Percentiles rank a stretch among this genome's conserved stretches.
Conservation (phyloP, 2,888 invertebrate species). For the Anodontia alba region DNA sequence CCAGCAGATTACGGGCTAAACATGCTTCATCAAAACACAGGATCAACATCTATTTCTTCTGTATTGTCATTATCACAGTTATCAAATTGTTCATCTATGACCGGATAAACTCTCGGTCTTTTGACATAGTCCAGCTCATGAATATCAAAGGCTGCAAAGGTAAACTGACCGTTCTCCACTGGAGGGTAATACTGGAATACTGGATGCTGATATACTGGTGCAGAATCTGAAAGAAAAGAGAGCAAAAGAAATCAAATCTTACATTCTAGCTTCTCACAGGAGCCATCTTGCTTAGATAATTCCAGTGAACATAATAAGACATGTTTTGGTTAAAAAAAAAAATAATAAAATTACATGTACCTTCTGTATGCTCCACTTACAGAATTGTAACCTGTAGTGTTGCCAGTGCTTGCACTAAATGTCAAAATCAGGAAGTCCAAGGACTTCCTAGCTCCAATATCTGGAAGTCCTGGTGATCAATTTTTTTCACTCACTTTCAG, state of each 20-base stretch:
- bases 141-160: constrained; percentile 66
- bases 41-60: constrained; percentile 43
- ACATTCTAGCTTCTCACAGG: too few species aligned
- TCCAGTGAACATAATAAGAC: too few species aligned
- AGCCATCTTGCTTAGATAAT: too few species aligned
- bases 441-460: too few species aligned
- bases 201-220: constrained; percentile 38
- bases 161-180: constrained; percentile 45
- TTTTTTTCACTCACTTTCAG: too few species aligned
- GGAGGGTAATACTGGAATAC: constrained; percentile 51
- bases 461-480: too few species aligned
- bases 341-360: background rate
- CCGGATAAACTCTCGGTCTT: constrained; percentile 31
- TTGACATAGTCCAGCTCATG: constrained; percentile 60
- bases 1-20: too few species aligned
- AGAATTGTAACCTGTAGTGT: too few species aligned
- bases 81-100: constrained; percentile 69
- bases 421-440: too few species aligned
- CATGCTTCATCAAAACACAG: constrained; percentile 42
- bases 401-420: too few species aligned
- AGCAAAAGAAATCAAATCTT: too few species aligned
- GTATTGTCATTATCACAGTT: constrained; percentile 57
- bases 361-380: too few species aligned
- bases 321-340: background rate
- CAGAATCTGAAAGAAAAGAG: constrained; percentile 42